phyloP scores from a whole-genome alignment of 2,888 invertebrate species.

The Deroplatys truncata region DNA sequence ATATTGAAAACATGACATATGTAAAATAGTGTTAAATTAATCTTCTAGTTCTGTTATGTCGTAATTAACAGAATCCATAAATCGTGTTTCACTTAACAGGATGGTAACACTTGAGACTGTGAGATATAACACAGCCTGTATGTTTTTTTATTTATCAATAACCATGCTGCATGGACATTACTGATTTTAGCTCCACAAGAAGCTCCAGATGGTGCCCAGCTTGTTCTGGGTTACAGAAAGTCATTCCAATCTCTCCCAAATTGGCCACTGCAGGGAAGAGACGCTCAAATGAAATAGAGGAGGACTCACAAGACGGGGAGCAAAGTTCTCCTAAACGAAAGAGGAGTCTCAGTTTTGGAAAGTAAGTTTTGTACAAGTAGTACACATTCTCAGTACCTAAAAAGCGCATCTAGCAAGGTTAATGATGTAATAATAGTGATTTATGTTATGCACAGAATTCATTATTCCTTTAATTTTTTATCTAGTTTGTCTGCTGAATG shows the following conservation, averaged over 20 bases:
- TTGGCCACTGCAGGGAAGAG: background rate
- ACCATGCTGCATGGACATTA: background rate
- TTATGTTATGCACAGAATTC: too few relatives aligned
- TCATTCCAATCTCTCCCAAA: background rate
- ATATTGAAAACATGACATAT: too few relatives aligned
- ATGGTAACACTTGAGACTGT: too few relatives aligned
- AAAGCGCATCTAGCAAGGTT: too few relatives aligned
- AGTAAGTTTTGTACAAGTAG: background rate
- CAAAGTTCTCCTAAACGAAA: background rate
- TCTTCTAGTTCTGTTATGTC: too few relatives aligned
- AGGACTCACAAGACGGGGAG: background rate
- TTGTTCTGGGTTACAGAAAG: background rate
- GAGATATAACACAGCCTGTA: too few relatives aligned
- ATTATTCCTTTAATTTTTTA: too few relatives aligned
- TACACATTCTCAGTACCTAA: background rate
- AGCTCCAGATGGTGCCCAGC: background rate
- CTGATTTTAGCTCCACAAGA: background rate
- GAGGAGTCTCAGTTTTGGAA: constrained; percentile 6
- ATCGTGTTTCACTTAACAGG: too few relatives aligned
- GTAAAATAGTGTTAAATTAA: too few relatives aligned
- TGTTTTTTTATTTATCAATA: background rate
- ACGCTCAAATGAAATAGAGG: background rate
- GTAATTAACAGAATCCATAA: too few relatives aligned
- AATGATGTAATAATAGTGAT: background rate
- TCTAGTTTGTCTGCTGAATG: too few relatives aligned